Evolutionary conservation across 2,113 vertebrate genomes (phyloP), one percentile per base, ranked within the genome.

Genomic region (Nymphicus hollandicus): DNA sequence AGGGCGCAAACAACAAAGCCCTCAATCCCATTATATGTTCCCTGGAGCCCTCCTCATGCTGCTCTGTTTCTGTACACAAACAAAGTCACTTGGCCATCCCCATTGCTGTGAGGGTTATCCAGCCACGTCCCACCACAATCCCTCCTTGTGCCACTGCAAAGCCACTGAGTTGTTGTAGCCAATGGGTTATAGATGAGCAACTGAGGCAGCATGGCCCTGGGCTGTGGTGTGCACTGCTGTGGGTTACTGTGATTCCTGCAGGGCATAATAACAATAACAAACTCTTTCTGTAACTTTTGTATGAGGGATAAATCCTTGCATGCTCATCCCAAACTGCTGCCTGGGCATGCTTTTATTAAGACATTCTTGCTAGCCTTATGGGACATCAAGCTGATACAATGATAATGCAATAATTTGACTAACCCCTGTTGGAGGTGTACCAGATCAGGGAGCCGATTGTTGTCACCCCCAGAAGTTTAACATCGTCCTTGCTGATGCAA

Each of bases 401-500:
- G n/a, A 24, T 46, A 60, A 61, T n/a, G 60, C 5, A 29, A 10
- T 17, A 55, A 47, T 65, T 47, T 29, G 49, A 70, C 41, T 43
- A 49, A 56, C 18, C 14, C 35, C 11, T 81, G 68, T 41, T 27
- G 33, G 35, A 63, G 41, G 1, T 14, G 14, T 22, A 44, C 27
- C 15, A 47, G 66, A 12, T 28, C 7, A 80, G 37, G 33, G 72
- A 28, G 33, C 56, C 0, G 0, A 13, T 4, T 15, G 7, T 29
- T 76, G 39, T 37, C 63, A 33, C 18, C 27, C 39, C 23, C 7
- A 19, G 29, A 60, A 35, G 27, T 80, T 82, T 77, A 20, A 37
- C 8, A 6, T 10, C 24, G 61, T 46, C 46, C 41, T 17, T 56
- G 33, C 13, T 46, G 37, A 61, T 63, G 27, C 11, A 53, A 66